Percentiles rank a stretch among this genome's conserved stretches.
phyloP scores from a whole-genome alignment of 2,888 invertebrate species.

The Tipula unca region DNA sequence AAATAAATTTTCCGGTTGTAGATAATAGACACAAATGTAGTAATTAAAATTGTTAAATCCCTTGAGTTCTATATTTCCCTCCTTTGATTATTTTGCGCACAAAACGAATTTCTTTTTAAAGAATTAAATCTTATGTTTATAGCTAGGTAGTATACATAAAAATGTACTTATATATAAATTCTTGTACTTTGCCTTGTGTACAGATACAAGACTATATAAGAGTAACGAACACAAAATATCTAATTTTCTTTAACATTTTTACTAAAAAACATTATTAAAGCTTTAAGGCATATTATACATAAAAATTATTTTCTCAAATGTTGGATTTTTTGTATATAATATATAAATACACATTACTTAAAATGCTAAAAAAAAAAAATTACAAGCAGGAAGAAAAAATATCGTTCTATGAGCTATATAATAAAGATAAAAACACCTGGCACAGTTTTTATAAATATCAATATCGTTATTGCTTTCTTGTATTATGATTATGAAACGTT shows the following conservation, averaged over 20 bases:
- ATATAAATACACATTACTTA: not conserved
- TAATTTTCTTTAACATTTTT: too few species aligned
- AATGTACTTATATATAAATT: not conserved
- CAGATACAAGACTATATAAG: not conserved
- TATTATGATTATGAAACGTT: not conserved
- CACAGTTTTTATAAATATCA: not conserved
- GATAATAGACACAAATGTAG: not conserved
- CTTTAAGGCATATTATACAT: not conserved
- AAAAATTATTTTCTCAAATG: not conserved
- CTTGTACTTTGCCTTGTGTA: not conserved
- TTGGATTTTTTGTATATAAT: not conserved
- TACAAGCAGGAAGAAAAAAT: not conserved
- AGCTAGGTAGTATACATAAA: not conserved
- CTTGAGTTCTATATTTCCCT: not conserved
- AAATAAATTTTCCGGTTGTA: not conserved
- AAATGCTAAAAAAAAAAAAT: not conserved
- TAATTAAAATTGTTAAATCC: not conserved
- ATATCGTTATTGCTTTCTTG: not conserved
- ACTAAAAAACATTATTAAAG: not conserved
- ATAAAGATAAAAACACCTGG: constrained; percentile 14
- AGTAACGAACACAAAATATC: not conserved
- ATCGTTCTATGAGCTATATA: not conserved
- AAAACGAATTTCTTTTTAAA: not conserved
- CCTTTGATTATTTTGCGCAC: not conserved
- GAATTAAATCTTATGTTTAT: not conserved